Evolutionary conservation across 2,113 vertebrate species (phyloP).

Genomic region (Corvus moneduloides): DNA sequence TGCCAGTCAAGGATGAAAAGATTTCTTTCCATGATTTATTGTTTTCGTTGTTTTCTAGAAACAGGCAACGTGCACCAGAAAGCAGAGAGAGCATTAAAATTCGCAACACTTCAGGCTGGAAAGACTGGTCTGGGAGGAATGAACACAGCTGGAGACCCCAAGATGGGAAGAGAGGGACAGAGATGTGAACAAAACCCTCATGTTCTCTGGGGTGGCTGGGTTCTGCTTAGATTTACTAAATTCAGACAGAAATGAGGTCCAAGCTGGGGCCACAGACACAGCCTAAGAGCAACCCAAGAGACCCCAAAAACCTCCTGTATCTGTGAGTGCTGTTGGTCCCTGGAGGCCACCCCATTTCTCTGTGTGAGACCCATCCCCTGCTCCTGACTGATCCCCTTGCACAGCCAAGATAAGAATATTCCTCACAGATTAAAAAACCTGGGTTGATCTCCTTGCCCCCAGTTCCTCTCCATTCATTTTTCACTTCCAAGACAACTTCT

Average conservation of each 20-base stretch:
- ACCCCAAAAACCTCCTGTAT: not conserved
- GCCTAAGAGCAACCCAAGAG: not conserved
- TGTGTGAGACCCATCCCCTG: not conserved
- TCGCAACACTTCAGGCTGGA: not conserved
- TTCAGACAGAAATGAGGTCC: not conserved
- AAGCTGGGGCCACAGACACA: not conserved
- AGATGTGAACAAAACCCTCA: not conserved
- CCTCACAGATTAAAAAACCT: not conserved
- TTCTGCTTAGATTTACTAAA: not conserved
- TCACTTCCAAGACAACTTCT: not conserved
- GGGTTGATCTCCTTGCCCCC: not conserved
- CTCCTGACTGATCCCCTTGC: not conserved
- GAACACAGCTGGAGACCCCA: not conserved
- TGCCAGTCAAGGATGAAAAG: not conserved
- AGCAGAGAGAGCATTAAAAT: not conserved
- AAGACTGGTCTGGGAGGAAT: not conserved
- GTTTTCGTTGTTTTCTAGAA: not conserved
- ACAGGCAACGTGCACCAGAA: not conserved
- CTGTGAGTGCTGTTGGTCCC: not conserved
- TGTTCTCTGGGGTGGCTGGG: not conserved
- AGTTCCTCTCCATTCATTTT: not conserved
- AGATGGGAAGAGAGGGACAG: not conserved
- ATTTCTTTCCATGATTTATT: not conserved
- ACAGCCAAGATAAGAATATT: not conserved
- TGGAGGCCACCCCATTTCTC: rapidly evolving